Conservation (phyloP, 2,888 invertebrate genomes). For the Pandemis cinnamomeana region DNA sequence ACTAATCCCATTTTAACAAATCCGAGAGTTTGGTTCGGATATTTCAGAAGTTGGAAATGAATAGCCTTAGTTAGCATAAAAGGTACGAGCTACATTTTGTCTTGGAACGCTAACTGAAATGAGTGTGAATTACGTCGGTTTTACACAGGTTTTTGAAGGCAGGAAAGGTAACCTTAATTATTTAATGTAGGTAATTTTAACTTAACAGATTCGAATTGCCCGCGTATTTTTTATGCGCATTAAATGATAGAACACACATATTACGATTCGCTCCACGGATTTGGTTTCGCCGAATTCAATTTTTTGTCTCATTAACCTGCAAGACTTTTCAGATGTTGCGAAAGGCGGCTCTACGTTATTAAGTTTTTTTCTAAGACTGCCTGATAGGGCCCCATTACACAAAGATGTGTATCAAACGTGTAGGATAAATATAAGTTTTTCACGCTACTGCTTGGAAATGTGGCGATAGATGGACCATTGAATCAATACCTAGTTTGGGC, state of each 20-base stretch:
- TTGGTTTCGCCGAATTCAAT: neutral
- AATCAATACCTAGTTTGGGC: no score
- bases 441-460: no score
- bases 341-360: neutral
- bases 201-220: neutral
- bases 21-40: neutral
- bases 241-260: no score
- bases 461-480: no score
- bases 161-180: neutral
- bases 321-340: neutral
- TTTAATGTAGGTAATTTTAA: neutral
- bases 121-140: neutral
- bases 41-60: neutral
- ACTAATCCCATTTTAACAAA: conserved; percentile 3
- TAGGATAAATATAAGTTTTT: no score
- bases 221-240: neutral
- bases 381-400: no score
- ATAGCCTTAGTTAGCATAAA: neutral
- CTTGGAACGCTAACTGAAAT: neutral
- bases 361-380: neutral
- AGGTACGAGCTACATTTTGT: neutral
- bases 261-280: neutral
- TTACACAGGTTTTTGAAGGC: neutral
- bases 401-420: no score
- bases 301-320: neutral